Evolutionary conservation across 1,140 invertebrate genomes (phyloP).

Genomic region (Neodiprion pinetum): DNA sequence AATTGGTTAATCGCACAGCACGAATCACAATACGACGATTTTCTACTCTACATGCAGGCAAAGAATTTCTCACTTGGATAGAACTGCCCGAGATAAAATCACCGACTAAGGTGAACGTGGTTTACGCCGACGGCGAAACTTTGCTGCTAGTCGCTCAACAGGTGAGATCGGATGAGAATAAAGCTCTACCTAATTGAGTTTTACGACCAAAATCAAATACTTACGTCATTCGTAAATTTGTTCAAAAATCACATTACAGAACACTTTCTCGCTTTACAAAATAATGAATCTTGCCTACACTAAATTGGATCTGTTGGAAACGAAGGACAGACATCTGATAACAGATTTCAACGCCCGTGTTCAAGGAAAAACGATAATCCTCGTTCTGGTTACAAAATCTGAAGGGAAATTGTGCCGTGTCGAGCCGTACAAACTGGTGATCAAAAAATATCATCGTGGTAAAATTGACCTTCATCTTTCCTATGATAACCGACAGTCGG

Average conservation of each 20-base stretch:
- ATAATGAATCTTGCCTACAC: constrained; percentile 25
- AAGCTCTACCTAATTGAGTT: neutral
- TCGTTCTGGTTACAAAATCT: constrained; percentile 28
- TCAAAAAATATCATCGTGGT: constrained; percentile 30
- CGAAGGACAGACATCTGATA: constrained; percentile 19
- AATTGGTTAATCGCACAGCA: too few relatives aligned
- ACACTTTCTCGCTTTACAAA: constrained; percentile 34
- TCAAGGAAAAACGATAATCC: constrained; percentile 13
- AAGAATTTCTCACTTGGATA: constrained; percentile 36
- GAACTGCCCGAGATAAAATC: constrained; percentile 29
- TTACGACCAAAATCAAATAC: neutral
- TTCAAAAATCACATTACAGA: constrained; percentile 24
- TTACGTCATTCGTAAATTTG: neutral
- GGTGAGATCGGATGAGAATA: constrained; percentile 18
- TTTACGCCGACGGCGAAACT: constrained; percentile 32
- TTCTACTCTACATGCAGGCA: constrained; percentile 28
- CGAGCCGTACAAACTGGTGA: constrained; percentile 29
- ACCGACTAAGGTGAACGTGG: constrained; percentile 25
- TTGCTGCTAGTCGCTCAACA: constrained; percentile 34
- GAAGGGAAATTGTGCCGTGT: constrained; percentile 22
- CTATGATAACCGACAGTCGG: neutral
- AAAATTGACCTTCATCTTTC: neutral
- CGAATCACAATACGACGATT: neutral
- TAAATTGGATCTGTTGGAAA: constrained; percentile 7
- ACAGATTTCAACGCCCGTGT: constrained; percentile 28